phyloP scores from a whole-genome alignment of 2,888 invertebrate genomes.

The Lepidochitona cinerea region DNA sequence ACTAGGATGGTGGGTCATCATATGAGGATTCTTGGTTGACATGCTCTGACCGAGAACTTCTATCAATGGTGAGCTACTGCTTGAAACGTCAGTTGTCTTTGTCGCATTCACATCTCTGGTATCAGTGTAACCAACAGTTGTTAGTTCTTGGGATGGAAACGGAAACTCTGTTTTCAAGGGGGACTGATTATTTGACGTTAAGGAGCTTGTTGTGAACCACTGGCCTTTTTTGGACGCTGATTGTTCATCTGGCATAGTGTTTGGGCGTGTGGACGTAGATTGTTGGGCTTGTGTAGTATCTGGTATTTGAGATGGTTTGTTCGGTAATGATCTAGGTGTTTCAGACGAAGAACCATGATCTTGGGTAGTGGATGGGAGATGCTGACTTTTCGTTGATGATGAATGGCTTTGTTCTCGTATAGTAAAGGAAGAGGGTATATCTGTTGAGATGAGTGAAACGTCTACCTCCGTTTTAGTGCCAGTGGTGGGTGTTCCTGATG shows the following conservation, averaged over 20 bases:
- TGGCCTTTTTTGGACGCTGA: background rate
- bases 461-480: too few species aligned
- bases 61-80: background rate
- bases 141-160: background rate
- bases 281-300: background rate
- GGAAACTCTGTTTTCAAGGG: background rate
- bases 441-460: too few species aligned
- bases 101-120: background rate
- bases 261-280: background rate
- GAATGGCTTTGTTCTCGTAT: too few species aligned
- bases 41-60: background rate
- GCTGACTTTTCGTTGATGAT: too few species aligned
- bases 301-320: background rate
- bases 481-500: too few species aligned
- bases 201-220: background rate
- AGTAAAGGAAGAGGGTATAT: too few species aligned
- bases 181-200: background rate
- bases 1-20: too few species aligned
- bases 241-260: background rate
- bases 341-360: too few species aligned
- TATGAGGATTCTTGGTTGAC: too few species aligned
- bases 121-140: background rate
- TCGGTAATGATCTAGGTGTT: too few species aligned
- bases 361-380: too few species aligned
- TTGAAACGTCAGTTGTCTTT: background rate